phyloP scores from a whole-genome alignment of 2,113 vertebrate species.

The Cyphomyrus discorhynchus region DNA sequence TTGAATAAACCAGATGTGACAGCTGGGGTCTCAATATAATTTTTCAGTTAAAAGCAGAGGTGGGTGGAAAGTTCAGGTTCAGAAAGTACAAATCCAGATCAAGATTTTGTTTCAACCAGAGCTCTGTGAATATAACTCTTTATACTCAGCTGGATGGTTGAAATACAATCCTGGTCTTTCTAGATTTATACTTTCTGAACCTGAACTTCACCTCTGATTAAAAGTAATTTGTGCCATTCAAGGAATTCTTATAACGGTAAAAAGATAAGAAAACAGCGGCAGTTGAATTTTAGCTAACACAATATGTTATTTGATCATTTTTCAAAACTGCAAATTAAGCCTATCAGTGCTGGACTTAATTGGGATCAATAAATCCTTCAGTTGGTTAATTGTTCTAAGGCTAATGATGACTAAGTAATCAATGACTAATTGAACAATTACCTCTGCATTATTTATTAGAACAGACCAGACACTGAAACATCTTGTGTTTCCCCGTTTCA shows the following conservation, averaged over 20 bases:
- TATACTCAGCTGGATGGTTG: neutral
- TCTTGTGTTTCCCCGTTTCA: neutral
- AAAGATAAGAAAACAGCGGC: neutral
- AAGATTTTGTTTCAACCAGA: neutral
- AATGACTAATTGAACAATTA: neutral
- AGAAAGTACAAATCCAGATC: too few species aligned
- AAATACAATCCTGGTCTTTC: neutral
- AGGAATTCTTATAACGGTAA: neutral
- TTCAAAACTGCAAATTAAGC: neutral
- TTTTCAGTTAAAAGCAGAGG: neutral
- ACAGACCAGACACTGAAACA: neutral
- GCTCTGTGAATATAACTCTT: neutral
- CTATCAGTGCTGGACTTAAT: neutral
- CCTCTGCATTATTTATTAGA: neutral
- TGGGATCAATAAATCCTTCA: neutral
- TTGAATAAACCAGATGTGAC: neutral
- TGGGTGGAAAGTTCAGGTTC: too few species aligned
- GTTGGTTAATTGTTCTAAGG: slow-evolving; percentile 1
- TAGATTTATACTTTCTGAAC: neutral
- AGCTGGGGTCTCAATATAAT: neutral
- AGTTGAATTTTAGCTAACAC: neutral
- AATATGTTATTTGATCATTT: neutral
- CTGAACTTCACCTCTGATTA: neutral
- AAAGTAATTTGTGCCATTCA: neutral
- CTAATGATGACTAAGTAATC: slow-evolving; percentile 3